Percentiles rank a stretch among this genome's conserved stretches.
These are phyloP conservation scores for Ochlodes sylvanus DNA, from an alignment of 2,888 invertebrate genomes.

Conservation along the genomic window DNA sequence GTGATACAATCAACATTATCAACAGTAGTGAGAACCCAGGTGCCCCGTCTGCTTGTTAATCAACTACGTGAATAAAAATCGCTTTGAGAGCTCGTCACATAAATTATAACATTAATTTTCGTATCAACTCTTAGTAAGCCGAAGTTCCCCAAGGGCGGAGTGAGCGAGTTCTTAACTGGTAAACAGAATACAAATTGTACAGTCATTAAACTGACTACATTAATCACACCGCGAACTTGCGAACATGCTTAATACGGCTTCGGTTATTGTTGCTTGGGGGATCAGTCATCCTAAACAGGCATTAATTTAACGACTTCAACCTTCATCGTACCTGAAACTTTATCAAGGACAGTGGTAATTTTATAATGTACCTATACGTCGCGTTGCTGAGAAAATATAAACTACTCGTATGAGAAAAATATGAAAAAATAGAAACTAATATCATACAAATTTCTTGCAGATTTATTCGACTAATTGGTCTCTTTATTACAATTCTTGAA, in stretches of 20 bases:
- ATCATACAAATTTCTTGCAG: too few relatives aligned
- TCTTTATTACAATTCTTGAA: too few relatives aligned
- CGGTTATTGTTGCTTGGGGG: constrained; percentile 27
- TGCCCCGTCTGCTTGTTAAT: too few relatives aligned
- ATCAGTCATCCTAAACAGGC: constrained; percentile 24
- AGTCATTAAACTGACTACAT: constrained; percentile 30
- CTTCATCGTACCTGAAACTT: constrained; percentile 14
- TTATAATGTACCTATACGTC: background rate
- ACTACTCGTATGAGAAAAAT: too few relatives aligned
- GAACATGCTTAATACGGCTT: constrained; percentile 26
- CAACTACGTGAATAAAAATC: too few relatives aligned
- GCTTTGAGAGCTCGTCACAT: too few relatives aligned
- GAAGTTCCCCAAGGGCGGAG: constrained; percentile 2
- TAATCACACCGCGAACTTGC: constrained; percentile 26
- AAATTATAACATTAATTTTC: constrained; percentile 1
- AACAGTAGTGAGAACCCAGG: too few relatives aligned
- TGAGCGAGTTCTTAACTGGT: constrained; percentile 3
- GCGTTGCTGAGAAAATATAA: background rate
- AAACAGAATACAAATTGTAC: constrained; percentile 27
- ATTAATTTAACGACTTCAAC: constrained; percentile 30
- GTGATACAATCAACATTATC: too few relatives aligned
- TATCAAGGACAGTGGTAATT: background rate
- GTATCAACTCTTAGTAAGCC: background rate
- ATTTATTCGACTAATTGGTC: too few relatives aligned
- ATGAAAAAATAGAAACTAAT: too few relatives aligned